Conservation (phyloP, 2,113 vertebrate genomes). For the Megaceryle torquata region DNA sequence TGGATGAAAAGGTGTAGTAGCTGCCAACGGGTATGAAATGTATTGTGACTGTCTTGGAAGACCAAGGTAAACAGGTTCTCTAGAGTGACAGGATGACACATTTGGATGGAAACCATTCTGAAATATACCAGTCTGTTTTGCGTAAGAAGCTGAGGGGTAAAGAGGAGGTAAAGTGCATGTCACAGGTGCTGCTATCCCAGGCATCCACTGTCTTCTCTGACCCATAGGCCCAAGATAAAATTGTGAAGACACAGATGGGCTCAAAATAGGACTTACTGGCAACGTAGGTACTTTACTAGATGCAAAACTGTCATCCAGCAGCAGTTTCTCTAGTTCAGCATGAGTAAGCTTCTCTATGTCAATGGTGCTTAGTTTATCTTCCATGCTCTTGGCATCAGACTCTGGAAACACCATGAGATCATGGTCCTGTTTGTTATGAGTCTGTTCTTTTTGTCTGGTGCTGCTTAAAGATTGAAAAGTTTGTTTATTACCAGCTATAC, state of each 20-base stretch:
- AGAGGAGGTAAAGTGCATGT: constrained; percentile 75
- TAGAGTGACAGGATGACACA: constrained; percentile 72
- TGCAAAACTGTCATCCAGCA: constrained; percentile 90
- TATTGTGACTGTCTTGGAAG: constrained; percentile 78
- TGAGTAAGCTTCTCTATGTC: constrained; percentile 90
- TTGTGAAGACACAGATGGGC: constrained; percentile 84
- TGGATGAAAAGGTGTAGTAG: constrained; percentile 78
- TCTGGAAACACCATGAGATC: constrained; percentile 98
- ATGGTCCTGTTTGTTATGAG: constrained; percentile 78
- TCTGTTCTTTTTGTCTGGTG: constrained; percentile 64
- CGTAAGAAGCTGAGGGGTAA: constrained; percentile 82
- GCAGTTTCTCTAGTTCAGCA: constrained; percentile 91
- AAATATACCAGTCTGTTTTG: constrained; percentile 84
- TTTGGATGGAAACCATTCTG: constrained; percentile 87
- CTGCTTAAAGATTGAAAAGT: constrained; percentile 63
- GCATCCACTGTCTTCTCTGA: constrained; percentile 83
- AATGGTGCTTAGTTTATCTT: constrained; percentile 81
- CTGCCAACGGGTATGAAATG: constrained; percentile 84
- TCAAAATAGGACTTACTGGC: constrained; percentile 79
- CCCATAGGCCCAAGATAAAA: constrained; percentile 72
- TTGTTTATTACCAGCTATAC: constrained; percentile 55
- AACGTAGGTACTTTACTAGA: constrained; percentile 72
- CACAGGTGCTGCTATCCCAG: constrained; percentile 77
- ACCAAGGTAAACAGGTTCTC: constrained; percentile 78
- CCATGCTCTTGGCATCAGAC: constrained; percentile 76